A percentile compares a stretch with the other conserved stretches of the same genome.
Conservation (phyloP, 2,888 invertebrate species). For the Macrophya alboannulata region DNA sequence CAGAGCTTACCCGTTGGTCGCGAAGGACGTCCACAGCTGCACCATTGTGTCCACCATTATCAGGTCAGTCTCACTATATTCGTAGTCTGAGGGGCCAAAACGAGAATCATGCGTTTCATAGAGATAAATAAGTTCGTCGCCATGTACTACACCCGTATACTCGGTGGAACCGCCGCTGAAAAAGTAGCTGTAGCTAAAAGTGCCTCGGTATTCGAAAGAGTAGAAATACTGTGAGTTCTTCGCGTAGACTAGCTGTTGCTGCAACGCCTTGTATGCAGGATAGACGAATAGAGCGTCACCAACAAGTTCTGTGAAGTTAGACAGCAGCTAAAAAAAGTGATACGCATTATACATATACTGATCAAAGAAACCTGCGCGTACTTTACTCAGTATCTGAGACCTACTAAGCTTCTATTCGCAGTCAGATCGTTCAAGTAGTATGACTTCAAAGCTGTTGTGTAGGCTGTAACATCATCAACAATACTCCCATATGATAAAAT, state of each 20-base stretch:
- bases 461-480: neutral
- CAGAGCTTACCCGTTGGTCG: constrained; percentile 21
- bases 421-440: constrained; percentile 28
- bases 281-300: neutral
- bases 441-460: constrained; percentile 5
- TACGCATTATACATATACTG: neutral
- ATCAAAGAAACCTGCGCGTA: neutral
- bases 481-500: neutral
- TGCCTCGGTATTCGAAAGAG: constrained; percentile 29
- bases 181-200: constrained; percentile 6
- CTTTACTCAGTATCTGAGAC: neutral
- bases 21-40: constrained; percentile 37
- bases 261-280: neutral
- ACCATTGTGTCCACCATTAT: constrained; percentile 20
- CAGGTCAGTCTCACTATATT: neutral
- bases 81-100: neutral
- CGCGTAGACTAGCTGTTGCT: neutral
- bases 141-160: neutral
- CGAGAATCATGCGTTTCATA: neutral
- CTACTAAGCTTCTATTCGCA: constrained; percentile 16
- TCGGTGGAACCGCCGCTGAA: neutral
- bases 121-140: constrained; percentile 13
- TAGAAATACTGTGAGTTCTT: neutral
- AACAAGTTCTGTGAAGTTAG: neutral
- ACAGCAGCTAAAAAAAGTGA: constrained; percentile 22